Evolutionary conservation across 2,888 invertebrate species (phyloP).

Genomic region (Xestia c-nigrum): DNA sequence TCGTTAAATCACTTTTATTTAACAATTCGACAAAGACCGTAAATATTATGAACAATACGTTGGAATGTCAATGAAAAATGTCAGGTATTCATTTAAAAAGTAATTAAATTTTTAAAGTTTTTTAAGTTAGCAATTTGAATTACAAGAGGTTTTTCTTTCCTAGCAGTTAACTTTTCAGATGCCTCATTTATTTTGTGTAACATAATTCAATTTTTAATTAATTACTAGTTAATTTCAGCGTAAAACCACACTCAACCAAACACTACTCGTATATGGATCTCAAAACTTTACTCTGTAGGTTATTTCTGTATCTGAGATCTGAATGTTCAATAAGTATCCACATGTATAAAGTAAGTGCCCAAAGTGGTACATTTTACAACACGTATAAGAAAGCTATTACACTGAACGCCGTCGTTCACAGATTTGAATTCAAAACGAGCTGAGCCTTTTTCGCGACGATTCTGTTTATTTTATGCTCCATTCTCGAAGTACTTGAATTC

Average conservation of each 20-base stretch:
- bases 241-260: not conserved
- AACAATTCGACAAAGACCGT: slow-evolving; percentile 7
- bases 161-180: not conserved
- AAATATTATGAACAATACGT: slow-evolving; percentile 30
- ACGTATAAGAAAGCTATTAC: slow-evolving; percentile 61
- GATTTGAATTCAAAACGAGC: slow-evolving; percentile 65
- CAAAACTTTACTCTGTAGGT: not conserved
- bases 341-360: slow-evolving; percentile 20
- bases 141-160: not conserved
- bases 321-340: slow-evolving; percentile 23
- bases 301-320: not conserved
- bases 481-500: slow-evolving; percentile 41
- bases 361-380: slow-evolving; percentile 61
- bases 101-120: not conserved
- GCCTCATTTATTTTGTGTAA: not conserved
- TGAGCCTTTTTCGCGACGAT: slow-evolving; percentile 54
- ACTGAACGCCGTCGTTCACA: slow-evolving; percentile 57
- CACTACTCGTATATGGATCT: not conserved
- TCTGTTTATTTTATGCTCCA: slow-evolving; percentile 57
- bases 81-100: not conserved
- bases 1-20: slow-evolving; percentile 25
- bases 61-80: slow-evolving; percentile 1
- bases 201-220: not conserved
- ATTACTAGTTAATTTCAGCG: not conserved
- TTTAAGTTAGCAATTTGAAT: not conserved